Evolutionary conservation across 2,888 invertebrate species (phyloP).

Genomic region (Nymphalis urticae): DNA sequence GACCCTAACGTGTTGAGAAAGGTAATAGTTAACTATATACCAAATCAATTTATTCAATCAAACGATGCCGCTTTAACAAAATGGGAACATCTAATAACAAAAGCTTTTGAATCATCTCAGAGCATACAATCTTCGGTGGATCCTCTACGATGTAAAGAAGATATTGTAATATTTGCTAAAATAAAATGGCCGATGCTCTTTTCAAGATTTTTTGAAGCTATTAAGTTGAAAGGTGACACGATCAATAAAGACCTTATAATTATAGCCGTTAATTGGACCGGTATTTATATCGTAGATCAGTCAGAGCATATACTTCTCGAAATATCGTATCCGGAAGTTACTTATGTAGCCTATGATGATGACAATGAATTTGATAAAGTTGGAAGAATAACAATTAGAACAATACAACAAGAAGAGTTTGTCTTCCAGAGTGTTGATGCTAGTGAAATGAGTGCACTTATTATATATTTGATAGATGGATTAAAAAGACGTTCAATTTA

Average conservation of each 20-base stretch:
- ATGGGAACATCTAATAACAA: conserved; percentile 88
- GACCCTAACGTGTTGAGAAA: conserved; percentile 85
- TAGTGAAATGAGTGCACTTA: conserved; percentile 90
- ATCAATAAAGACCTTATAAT: conserved; percentile 88
- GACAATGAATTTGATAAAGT: conserved; percentile 75
- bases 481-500: conserved; percentile 92
- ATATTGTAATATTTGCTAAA: conserved; percentile 95
- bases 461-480: conserved; percentile 92
- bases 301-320: conserved; percentile 94
- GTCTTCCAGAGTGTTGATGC: conserved; percentile 94
- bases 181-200: conserved; percentile 97
- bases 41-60: conserved; percentile 85
- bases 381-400: conserved; percentile 88
- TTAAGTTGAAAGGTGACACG: conserved; percentile 86
- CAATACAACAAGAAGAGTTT: conserved; percentile 94
- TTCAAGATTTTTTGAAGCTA: conserved; percentile 95
- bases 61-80: conserved; percentile 84
- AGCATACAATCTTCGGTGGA: conserved; percentile 86
- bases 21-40: conserved; percentile 90
- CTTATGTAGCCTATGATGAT: conserved; percentile 85
- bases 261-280: conserved; percentile 96
- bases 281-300: conserved; percentile 95
- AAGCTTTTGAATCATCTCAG: conserved; percentile 86
- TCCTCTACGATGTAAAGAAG: conserved; percentile 89
- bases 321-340: conserved; percentile 92